A percentile compares a stretch with the other conserved stretches of the same genome.
These are phyloP conservation scores for Drosophila austrosaltans DNA, from an alignment of 2,888 invertebrate species.

Conservation along the genomic window DNA sequence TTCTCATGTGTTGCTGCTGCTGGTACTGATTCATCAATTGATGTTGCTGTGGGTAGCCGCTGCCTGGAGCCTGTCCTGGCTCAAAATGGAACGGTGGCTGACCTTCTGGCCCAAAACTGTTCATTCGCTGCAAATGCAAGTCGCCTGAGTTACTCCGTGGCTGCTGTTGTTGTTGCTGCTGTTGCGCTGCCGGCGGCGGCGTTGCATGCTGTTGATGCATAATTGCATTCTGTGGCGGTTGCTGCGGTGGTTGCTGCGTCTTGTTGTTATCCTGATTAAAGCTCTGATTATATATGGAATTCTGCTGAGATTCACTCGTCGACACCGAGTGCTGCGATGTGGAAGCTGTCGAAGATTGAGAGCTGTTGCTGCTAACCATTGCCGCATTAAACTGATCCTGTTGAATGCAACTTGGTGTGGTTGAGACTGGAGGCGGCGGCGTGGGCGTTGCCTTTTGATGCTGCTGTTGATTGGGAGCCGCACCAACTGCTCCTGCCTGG, in stretches of 20 bases:
- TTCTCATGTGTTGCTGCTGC: slow-evolving; percentile 74
- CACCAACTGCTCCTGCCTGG: slow-evolving; percentile 52
- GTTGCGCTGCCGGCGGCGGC: slow-evolving; percentile 62
- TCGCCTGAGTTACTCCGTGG: slow-evolving; percentile 76
- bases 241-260: slow-evolving; percentile 68
- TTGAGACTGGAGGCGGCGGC: slow-evolving; percentile 81
- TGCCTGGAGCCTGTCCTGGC: slow-evolving; percentile 52
- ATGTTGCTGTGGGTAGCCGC: slow-evolving; percentile 80
- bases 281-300: slow-evolving; percentile 82
- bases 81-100: slow-evolving; percentile 79
- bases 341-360: slow-evolving; percentile 82
- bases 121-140: slow-evolving; percentile 80
- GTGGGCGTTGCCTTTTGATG: slow-evolving; percentile 75
- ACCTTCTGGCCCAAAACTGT: slow-evolving; percentile 78
- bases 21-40: slow-evolving; percentile 81
- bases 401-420: slow-evolving; percentile 81
- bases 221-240: slow-evolving; percentile 62
- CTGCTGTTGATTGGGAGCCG: slow-evolving; percentile 35
- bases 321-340: slow-evolving; percentile 82
- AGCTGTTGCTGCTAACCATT: slow-evolving; percentile 82
- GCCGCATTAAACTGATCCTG: slow-evolving; percentile 82
- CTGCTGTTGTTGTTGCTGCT: slow-evolving; percentile 73
- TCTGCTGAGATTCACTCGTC: slow-evolving; percentile 82
- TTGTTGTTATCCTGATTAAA: slow-evolving; percentile 74
- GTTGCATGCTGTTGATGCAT: slow-evolving; percentile 66